Conservation (phyloP, 2,113 vertebrate genomes). For the Daphoenositta chrysoptera region DNA sequence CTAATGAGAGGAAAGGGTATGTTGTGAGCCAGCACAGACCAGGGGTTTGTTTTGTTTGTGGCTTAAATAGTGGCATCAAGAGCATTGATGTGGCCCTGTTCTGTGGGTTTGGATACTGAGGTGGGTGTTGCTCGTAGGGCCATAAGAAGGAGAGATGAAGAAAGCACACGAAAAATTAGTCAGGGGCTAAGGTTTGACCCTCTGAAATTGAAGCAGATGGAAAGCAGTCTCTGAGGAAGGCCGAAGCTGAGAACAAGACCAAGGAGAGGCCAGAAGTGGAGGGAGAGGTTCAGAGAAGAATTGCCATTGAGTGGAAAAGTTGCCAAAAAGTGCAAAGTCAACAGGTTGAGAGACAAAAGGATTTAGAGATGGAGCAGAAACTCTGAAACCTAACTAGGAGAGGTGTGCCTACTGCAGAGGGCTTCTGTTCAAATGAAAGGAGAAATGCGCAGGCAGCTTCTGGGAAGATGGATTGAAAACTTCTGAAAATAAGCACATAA, state of each 20-base stretch:
- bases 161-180: background rate
- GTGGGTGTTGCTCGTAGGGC: background rate
- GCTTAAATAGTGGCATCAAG: background rate
- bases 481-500: background rate
- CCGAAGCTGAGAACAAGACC: background rate
- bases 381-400: background rate
- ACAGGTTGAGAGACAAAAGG: background rate
- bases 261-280: background rate
- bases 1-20: background rate
- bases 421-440: background rate
- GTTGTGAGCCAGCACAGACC: background rate
- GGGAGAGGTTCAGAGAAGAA: background rate
- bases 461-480: background rate
- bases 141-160: background rate
- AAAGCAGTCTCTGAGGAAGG: background rate
- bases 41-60: background rate
- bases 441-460: background rate
- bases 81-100: background rate
- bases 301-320: background rate
- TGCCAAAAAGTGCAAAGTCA: background rate
- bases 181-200: background rate
- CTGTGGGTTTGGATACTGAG: background rate
- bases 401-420: background rate
- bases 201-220: background rate
- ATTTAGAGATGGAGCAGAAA: background rate